A percentile compares a stretch with the other conserved stretches of the same genome.
Evolutionary conservation across 2,888 invertebrate species (phyloP).

Genomic region (Nyleta sp.): DNA sequence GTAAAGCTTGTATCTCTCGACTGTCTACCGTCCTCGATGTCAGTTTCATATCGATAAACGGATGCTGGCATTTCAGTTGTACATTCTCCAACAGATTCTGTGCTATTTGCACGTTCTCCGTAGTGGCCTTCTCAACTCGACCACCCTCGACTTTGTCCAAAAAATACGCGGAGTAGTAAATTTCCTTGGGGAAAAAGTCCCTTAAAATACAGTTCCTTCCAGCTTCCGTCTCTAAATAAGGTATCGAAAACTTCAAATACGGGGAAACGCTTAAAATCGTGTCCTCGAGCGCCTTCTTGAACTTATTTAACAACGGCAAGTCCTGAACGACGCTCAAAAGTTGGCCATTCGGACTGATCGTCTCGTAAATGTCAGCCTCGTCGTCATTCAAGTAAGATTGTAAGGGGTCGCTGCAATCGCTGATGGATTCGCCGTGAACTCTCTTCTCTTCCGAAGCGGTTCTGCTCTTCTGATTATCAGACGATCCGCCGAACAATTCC

Average conservation of each 20-base stretch:
- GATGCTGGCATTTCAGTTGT: slow-evolving; percentile 86
- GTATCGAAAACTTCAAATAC: slow-evolving; percentile 91
- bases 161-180: slow-evolving; percentile 88
- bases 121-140: slow-evolving; percentile 65
- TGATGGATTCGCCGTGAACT: slow-evolving; percentile 84
- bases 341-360: slow-evolving; percentile 77
- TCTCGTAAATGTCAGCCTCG: slow-evolving; percentile 81
- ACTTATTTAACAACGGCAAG: slow-evolving; percentile 86
- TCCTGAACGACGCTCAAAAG: slow-evolving; percentile 84
- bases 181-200: slow-evolving; percentile 88
- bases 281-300: slow-evolving; percentile 89
- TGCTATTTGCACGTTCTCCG: slow-evolving; percentile 49
- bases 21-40: slow-evolving; percentile 85
- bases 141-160: slow-evolving; percentile 78
- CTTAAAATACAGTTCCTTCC: slow-evolving; percentile 90
- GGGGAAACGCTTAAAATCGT: slow-evolving; percentile 93
- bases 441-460: slow-evolving; percentile 79
- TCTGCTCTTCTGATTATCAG: slow-evolving; percentile 60
- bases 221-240: slow-evolving; percentile 93
- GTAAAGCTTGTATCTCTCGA: slow-evolving; percentile 86
- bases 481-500: slow-evolving; percentile 65
- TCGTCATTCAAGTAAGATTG: slow-evolving; percentile 83
- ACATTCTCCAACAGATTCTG: slow-evolving; percentile 69
- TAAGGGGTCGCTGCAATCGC: slow-evolving; percentile 93
- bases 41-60: slow-evolving; percentile 89